These are phyloP conservation scores for Triplophysa bombifrons DNA, from an alignment of 2,797 vertebrate genomes.

Conservation along the genomic window DNA sequence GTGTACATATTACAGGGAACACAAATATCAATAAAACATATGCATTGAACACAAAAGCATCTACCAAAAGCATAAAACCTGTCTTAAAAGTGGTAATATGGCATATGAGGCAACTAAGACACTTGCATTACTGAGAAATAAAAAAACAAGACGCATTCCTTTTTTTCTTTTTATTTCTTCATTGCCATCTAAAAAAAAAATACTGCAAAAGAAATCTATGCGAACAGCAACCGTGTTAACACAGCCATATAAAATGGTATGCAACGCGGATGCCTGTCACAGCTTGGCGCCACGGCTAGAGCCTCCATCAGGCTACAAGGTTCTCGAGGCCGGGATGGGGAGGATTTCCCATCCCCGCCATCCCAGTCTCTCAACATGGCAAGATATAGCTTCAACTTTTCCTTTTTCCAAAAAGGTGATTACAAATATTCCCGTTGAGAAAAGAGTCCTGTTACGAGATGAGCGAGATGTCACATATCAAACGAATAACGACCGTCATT, in stretches of 20 bases:
- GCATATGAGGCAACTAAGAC: neutral
- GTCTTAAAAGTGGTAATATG: neutral
- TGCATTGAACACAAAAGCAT: no score
- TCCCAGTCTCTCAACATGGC: slow-evolving; percentile 54
- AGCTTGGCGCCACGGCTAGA: slow-evolving; percentile 42
- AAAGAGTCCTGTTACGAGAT: neutral
- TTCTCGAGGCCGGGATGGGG: slow-evolving; percentile 39
- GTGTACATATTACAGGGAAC: no score
- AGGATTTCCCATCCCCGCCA: slow-evolving; percentile 16
- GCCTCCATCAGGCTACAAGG: slow-evolving; percentile 49
- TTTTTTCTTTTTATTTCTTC: slow-evolving; percentile 58
- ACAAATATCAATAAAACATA: no score
- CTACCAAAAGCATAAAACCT: neutral
- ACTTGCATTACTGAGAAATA: no score
- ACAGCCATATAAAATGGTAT: slow-evolving; percentile 40
- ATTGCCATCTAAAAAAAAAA: slow-evolving; percentile 61
- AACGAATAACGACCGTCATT: slow-evolving; percentile 10
- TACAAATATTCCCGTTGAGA: slow-evolving; percentile 46
- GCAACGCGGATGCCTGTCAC: slow-evolving; percentile 35
- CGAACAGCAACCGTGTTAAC: slow-evolving; percentile 43
- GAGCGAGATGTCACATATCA: slow-evolving; percentile 2
- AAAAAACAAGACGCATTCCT: neutral
- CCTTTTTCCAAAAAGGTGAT: slow-evolving; percentile 43
- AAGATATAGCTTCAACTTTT: slow-evolving; percentile 29
- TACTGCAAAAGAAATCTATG: slow-evolving; percentile 58